Percentiles rank a stretch among this genome's conserved stretches.
Conservation (phyloP, 2,113 vertebrate species). For the Polypterus bichir region DNA sequence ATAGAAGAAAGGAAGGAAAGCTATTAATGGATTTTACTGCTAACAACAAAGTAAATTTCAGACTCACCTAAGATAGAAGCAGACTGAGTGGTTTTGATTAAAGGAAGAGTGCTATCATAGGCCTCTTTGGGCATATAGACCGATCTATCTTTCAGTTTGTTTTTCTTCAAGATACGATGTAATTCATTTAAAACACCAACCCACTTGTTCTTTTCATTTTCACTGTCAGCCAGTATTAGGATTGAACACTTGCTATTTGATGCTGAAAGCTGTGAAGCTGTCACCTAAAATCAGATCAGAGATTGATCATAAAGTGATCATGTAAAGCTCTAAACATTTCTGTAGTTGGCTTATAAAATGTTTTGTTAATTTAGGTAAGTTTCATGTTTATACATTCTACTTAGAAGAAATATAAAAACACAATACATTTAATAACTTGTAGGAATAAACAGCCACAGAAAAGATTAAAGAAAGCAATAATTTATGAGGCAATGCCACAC, state of each 20-base stretch:
- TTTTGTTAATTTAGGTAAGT: too few species aligned
- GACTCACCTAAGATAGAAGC: slow-evolving; percentile 76
- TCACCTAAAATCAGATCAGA: slow-evolving; percentile 58
- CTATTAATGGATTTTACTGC: too few species aligned
- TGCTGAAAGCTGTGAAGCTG: slow-evolving; percentile 79
- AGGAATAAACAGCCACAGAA: too few species aligned
- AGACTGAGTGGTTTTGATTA: slow-evolving; percentile 94
- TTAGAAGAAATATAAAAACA: too few species aligned
- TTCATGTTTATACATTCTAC: too few species aligned
- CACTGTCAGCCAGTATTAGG: slow-evolving; percentile 85
- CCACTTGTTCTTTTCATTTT: slow-evolving; percentile 91
- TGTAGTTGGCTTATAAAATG: too few species aligned
- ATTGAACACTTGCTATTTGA: slow-evolving; percentile 80
- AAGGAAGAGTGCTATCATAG: slow-evolving; percentile 89
- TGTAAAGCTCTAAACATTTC: too few species aligned
- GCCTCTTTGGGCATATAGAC: slow-evolving; percentile 94
- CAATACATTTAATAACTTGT: too few species aligned
- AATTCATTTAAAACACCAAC: slow-evolving; percentile 83
- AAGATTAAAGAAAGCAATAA: too few species aligned
- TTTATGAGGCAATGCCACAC: too few species aligned
- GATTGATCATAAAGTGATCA: not conserved
- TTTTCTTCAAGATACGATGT: slow-evolving; percentile 90
- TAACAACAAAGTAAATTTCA: not conserved
- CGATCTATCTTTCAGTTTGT: slow-evolving; percentile 91
- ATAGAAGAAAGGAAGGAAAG: too few species aligned